phyloP scores from a whole-genome alignment of 1,140 invertebrate genomes.

The Spodoptera frugiperda region DNA sequence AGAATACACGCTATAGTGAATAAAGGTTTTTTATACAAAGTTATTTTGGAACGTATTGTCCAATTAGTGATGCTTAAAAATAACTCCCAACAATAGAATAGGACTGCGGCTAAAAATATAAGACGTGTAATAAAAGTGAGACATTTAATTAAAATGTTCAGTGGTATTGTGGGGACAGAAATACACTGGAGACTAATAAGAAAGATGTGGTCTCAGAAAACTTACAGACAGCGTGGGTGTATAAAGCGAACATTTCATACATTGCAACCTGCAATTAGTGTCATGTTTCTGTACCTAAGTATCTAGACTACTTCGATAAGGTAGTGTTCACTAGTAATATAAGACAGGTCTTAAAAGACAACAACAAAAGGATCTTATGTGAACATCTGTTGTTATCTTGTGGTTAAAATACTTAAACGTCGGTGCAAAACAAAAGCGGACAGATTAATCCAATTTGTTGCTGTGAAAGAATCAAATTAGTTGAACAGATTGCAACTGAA shows the following conservation, averaged over 20 bases:
- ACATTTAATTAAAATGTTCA: conserved; percentile 3
- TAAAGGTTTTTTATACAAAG: neutral
- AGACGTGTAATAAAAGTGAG: conserved; percentile 6
- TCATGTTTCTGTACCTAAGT: neutral
- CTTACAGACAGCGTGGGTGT: conserved; percentile 8
- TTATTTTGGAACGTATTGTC: conserved; percentile 7
- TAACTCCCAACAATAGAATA: neutral
- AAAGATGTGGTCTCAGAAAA: neutral
- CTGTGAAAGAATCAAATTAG: conserved; percentile 26
- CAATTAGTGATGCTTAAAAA: conserved; percentile 19
- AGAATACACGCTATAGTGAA: neutral
- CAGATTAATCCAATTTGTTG: conserved; percentile 18
- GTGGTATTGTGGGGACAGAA: conserved; percentile 7
- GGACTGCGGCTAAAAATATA: conserved; percentile 10
- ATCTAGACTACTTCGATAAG: no score
- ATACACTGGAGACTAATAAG: conserved; percentile 6
- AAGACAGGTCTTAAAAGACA: no score
- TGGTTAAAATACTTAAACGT: neutral
- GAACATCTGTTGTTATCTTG: neutral
- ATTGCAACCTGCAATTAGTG: conserved; percentile 1
- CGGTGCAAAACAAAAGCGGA: neutral
- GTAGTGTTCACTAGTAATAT: no score
- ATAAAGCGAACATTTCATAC: neutral
- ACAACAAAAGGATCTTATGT: no score
- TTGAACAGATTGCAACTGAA: conserved; percentile 11